These are phyloP conservation scores for Rotaria magnacalcarata DNA, from an alignment of 2,888 invertebrate genomes.

Conservation along the genomic window DNA sequence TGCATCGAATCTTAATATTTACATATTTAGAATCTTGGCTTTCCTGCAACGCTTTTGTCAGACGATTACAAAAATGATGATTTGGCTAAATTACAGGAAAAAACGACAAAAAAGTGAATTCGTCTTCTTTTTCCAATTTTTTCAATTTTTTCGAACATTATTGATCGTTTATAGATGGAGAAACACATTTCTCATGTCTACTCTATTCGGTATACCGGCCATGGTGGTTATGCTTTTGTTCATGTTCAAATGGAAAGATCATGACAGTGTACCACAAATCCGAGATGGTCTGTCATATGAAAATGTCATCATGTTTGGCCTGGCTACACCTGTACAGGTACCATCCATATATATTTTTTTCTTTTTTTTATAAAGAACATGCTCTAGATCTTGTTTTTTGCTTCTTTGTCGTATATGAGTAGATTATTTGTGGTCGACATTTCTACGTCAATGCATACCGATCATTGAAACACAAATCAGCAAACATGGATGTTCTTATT, in stretches of 20 bases:
- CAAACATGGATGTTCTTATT: conserved; percentile 99
- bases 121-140: no score
- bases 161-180: conserved; percentile 67
- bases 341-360: no score
- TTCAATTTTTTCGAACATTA: background rate
- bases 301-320: conserved; percentile 82
- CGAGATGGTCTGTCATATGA: conserved; percentile 81
- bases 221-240: conserved; percentile 93
- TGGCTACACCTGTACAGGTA: conserved; percentile 91
- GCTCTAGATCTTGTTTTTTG: background rate
- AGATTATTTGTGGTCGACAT: conserved; percentile 78
- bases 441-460: conserved; percentile 91
- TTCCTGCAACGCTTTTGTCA: background rate
- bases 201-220: conserved; percentile 87
- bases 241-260: conserved; percentile 64
- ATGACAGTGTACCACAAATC: background rate
- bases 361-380: no score
- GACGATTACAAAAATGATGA: background rate
- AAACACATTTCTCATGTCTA: conserved; percentile 81
- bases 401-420: background rate
- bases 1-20: no score
- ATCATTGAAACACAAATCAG: conserved; percentile 80
- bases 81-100: background rate
- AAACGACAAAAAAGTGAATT: background rate
- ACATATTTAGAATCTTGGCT: background rate